Conservation (phyloP, 2,797 vertebrate species). For the Prunella strophiata region DNA sequence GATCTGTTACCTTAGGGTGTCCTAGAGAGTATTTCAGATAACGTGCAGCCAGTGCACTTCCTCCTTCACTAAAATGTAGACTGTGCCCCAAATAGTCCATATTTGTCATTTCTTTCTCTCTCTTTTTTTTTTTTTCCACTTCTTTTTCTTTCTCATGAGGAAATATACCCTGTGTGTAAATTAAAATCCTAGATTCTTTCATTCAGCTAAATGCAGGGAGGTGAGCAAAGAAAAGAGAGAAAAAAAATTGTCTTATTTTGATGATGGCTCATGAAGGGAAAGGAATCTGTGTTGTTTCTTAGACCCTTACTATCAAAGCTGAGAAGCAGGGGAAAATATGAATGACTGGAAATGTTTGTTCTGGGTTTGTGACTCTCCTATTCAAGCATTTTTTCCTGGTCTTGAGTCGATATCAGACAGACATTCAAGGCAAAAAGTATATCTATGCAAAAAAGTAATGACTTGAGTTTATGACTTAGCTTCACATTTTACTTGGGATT, state of each 20-base stretch:
- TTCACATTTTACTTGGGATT: neutral
- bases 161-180: neutral
- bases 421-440: neutral
- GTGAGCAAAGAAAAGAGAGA: neutral
- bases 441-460: neutral
- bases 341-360: neutral
- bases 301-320: neutral
- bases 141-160: neutral
- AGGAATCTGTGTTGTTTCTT: neutral
- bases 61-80: neutral
- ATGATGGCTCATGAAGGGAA: neutral
- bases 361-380: neutral
- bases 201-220: neutral
- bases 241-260: neutral
- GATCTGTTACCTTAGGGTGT: neutral
- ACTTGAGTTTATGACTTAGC: neutral
- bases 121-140: neutral
- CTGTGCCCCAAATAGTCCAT: neutral
- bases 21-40: neutral
- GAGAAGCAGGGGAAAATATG: neutral
- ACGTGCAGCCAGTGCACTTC: neutral
- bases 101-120: neutral
- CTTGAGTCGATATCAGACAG: neutral
- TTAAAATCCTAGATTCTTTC: neutral
- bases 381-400: neutral